A percentile compares a stretch with the other conserved stretches of the same genome.
Conservation (phyloP, 2,797 vertebrate genomes). For the Pseudochirops cupreus region DNA sequence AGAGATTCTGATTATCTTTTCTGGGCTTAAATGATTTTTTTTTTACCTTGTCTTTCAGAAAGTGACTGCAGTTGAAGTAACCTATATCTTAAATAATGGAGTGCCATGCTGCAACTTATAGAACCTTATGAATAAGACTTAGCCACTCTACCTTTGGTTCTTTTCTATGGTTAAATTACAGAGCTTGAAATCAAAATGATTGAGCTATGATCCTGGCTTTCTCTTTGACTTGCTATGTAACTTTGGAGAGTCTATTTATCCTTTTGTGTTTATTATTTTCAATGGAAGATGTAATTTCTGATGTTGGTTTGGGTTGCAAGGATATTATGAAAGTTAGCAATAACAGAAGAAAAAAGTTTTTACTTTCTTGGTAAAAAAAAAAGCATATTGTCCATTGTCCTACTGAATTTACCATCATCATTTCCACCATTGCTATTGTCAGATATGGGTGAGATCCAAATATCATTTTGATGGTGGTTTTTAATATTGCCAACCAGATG, state of each 20-base stretch:
- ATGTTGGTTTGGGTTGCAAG: constrained; percentile 26
- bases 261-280: constrained; percentile 34
- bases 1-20: constrained; percentile 28
- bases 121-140: background rate
- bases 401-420: background rate
- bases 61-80: background rate
- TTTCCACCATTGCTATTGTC: constrained; percentile 22
- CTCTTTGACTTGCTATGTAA: background rate
- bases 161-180: background rate
- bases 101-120: background rate
- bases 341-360: background rate
- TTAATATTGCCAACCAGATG: background rate
- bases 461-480: background rate
- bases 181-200: constrained; percentile 24
- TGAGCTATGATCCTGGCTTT: constrained; percentile 1
- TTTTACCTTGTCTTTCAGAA: background rate
- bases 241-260: constrained; percentile 11
- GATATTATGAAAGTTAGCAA: constrained; percentile 44
- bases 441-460: constrained; percentile 13
- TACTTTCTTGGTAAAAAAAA: constrained; percentile 23
- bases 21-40: background rate
- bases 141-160: background rate
- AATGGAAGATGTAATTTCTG: constrained; percentile 23
- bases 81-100: background rate
- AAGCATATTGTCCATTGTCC: background rate